Conservation (phyloP, 2,113 vertebrate species). For the Cranoglanis bouderius region DNA sequence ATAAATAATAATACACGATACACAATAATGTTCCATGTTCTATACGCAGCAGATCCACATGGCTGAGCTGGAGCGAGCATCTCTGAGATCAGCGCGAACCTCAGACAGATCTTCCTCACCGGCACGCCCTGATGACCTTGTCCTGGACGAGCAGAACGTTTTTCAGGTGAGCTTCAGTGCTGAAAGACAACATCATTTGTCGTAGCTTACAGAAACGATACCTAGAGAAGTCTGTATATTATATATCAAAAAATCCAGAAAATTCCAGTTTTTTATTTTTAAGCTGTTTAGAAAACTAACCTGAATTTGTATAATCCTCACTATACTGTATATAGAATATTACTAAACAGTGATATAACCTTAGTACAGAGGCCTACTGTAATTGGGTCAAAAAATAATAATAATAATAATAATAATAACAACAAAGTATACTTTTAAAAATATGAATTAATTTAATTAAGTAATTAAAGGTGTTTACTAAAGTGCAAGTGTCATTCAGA, state of each 20-base stretch:
- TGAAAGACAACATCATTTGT: neutral
- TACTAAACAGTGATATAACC: neutral
- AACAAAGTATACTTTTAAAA: neutral
- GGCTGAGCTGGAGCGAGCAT: slow-evolving; percentile 94
- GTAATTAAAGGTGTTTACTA: neutral
- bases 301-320: neutral
- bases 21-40: slow-evolving; percentile 42
- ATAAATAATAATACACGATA: neutral
- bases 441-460: neutral
- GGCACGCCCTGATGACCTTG: slow-evolving; percentile 87
- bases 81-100: slow-evolving; percentile 82
- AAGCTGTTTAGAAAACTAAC: neutral
- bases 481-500: too few relatives aligned
- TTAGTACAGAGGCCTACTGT: neutral
- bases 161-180: slow-evolving; percentile 67
- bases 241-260: too few relatives aligned
- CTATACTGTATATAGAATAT: neutral
- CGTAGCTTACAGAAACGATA: too few relatives aligned
- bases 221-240: neutral
- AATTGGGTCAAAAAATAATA: neutral
- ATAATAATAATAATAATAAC: neutral
- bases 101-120: slow-evolving; percentile 95
- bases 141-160: slow-evolving; percentile 81
- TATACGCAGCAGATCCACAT: slow-evolving; percentile 83
- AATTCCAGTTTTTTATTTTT: too few relatives aligned